Base-by-base conservation (phyloP, 53 echinoderm and acorn worm genomes). In the Stichopus horrens region DNA sequence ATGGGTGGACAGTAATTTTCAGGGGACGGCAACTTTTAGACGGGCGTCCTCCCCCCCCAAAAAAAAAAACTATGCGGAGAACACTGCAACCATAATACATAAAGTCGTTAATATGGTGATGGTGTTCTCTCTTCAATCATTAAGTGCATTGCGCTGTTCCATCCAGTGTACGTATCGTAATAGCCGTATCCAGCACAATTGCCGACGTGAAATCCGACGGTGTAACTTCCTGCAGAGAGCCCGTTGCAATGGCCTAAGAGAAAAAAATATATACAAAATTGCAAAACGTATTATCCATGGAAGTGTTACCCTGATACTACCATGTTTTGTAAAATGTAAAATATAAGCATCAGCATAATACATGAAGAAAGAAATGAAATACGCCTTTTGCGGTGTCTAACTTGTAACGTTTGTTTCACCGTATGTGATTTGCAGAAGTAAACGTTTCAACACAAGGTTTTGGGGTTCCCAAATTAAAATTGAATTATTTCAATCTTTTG, bases 181-280 rank as follows among this genome's bases (percentile, higher is more conserved):
- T 77, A 86, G 18, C 95, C 95, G 55, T 95, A 95, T 9, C 95
- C 95, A 18, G 84, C 86, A 53, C 95, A 95, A 57, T 86, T 86
- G 13, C 95, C 95, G 37, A 93, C 93, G 60, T 90, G 78, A 83
- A 93, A 89, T 4, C 90, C 91, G 9, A 95, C 83, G 4, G 87
- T 37, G 59, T 82, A 63, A 13, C 93, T 92, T 7, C 95, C 93
- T 1, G 93, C 59, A 5, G 83, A 77, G 7, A 95, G 86, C 23
- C 93, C 92, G n/a, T 93, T 81, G 90, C 95, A 95, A 84, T 93
- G 93, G 74, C 95, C 95, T 95, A 66, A 2, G 19, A 52, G 54
- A 73, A 9, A 8, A 76, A 63, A 63, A 60, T 60, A 10, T 10
- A 63, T 10, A 63, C 16, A 63, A 16, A 16, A 63, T 63, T 37